Conservation (phyloP, 2,888 invertebrate genomes). For the Phyllotreta cruciferae region DNA sequence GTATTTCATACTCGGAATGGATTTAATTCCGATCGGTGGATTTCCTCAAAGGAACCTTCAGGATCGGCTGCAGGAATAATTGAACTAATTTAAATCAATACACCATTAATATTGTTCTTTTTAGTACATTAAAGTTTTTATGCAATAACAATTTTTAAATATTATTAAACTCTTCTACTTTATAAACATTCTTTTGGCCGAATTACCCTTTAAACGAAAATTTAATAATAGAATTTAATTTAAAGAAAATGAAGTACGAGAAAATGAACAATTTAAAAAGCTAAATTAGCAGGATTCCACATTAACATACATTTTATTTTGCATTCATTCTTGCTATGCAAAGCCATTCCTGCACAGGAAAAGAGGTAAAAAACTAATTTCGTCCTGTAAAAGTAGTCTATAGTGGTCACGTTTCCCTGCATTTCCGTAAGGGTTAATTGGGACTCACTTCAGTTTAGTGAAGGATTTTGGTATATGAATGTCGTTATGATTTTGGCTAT, state of each 20-base stretch:
- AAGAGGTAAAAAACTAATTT: conserved; percentile 22
- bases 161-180: not conserved
- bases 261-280: too few relatives aligned
- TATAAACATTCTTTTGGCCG: not conserved
- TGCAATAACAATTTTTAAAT: not conserved
- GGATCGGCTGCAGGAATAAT: not conserved
- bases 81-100: too few relatives aligned
- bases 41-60: not conserved
- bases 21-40: conserved; percentile 35
- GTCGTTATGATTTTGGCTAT: not conserved
- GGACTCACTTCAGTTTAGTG: conserved; percentile 12
- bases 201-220: not conserved
- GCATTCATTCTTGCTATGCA: too few relatives aligned
- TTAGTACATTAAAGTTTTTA: too few relatives aligned
- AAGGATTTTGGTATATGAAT: conserved; percentile 15
- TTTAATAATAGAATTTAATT: too few relatives aligned
- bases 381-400: conserved; percentile 16
- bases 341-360: not conserved
- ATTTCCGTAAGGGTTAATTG: conserved; percentile 13
- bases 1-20: conserved; percentile 39
- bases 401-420: conserved; percentile 16
- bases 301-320: too few relatives aligned
- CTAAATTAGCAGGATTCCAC: too few relatives aligned
- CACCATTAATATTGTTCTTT: too few relatives aligned
- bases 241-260: too few relatives aligned